Evolutionary conservation across 2,797 vertebrate genomes (phyloP), one percentile per base, ranked within the genome.

Genomic region (Takifugu rubripes): DNA sequence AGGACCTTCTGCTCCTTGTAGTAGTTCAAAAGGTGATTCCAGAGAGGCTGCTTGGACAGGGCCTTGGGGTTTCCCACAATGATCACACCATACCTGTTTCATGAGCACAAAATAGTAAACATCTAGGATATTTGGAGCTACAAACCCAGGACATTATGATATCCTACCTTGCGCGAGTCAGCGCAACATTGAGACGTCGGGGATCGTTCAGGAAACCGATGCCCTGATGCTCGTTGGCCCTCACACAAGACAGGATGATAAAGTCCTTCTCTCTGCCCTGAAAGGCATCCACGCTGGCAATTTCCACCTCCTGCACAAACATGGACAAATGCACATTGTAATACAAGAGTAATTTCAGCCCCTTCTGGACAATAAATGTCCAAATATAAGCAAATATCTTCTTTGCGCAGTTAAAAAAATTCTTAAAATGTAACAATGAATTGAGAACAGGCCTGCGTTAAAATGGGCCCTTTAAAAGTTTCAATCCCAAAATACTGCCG

Each of bases 1-100:
- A 99, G 93, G 6, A 99, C 97, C 75, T 98, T 99, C 90, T 99
- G 97, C 81, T 99, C 97, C 85, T 99, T 99, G 88, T 98, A 99
- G 84, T 99, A 98, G 84, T 98, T 99, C 31, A 99, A 88, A 75
- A 99, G 90, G 86, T 99, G 97, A 79, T 99, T 99, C 97, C 97
- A 99, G 54, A 99, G 92, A 0, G 97, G 97, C 82, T 99, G 97
- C 87, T 99, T 99, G 6, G 97, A 99, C 61, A 99, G 90, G 0
- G 97, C 97, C 64, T 99, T 99, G 0, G 97, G 97, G 85, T 99
- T 99, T 5, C 97, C 97, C 62, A 99, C 97, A 2, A 99, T 99
- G 70, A 99, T 98, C 63, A 99, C 97, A 0, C 97, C 97, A 0
- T 99, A 99, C 69, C 97, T 99, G 46, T 25, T 8, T 1, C 15